Evolutionary conservation across 2,888 invertebrate species (phyloP).

Genomic region (Linyphia triangularis): DNA sequence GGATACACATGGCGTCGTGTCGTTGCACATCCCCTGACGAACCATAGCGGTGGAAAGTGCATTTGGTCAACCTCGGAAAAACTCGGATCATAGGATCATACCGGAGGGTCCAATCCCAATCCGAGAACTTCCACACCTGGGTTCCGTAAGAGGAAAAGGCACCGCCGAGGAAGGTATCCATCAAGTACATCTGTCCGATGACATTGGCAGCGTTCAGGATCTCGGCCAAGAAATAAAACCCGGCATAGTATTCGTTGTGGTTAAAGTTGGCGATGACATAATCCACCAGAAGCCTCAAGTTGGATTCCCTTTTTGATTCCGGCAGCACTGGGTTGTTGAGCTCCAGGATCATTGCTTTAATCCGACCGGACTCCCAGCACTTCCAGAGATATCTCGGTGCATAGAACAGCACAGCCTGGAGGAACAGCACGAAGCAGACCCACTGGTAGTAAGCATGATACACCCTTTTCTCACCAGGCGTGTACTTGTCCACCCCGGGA

Average conservation of each 20-base stretch:
- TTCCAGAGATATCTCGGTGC: slow-evolving; percentile 79
- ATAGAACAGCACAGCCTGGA: slow-evolving; percentile 79
- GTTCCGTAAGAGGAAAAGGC: slow-evolving; percentile 77
- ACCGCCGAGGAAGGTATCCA: slow-evolving; percentile 77
- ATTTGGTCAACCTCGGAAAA: slow-evolving; percentile 93
- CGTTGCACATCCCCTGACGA: slow-evolving; percentile 91
- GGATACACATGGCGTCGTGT: slow-evolving; percentile 91
- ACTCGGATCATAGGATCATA: slow-evolving; percentile 82
- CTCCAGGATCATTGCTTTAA: slow-evolving; percentile 77
- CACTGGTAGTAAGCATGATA: slow-evolving; percentile 79
- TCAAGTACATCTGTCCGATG: slow-evolving; percentile 77
- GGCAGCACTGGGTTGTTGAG: slow-evolving; percentile 76
- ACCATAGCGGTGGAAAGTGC: slow-evolving; percentile 93
- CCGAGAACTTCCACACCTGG: slow-evolving; percentile 81
- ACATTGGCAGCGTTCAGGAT: slow-evolving; percentile 77
- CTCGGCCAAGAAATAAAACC: slow-evolving; percentile 75
- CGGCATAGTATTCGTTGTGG: slow-evolving; percentile 87
- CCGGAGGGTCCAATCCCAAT: slow-evolving; percentile 76
- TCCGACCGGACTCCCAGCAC: slow-evolving; percentile 77
- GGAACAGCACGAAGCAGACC: slow-evolving; percentile 80
- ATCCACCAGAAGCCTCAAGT: slow-evolving; percentile 83
- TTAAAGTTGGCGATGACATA: slow-evolving; percentile 85
- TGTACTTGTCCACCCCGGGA: slow-evolving; percentile 86
- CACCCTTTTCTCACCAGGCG: slow-evolving; percentile 77
- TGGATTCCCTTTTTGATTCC: slow-evolving; percentile 26